These are phyloP conservation scores for Platichthys flesus DNA, from an alignment of 2,113 vertebrate genomes.

Conservation along the genomic window DNA sequence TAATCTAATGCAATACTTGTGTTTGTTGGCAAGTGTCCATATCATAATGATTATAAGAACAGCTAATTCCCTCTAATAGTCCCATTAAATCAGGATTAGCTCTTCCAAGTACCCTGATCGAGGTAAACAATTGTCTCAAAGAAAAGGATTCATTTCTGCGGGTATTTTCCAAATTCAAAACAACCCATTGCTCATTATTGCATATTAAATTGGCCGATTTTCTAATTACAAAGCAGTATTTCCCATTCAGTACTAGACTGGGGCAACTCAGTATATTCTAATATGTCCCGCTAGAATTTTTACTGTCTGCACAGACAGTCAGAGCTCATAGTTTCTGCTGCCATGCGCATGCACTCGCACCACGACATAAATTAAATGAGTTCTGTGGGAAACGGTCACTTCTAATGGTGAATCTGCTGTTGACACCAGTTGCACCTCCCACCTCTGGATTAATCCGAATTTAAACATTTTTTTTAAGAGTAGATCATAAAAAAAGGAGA, in stretches of 20 bases:
- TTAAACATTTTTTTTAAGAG: background rate
- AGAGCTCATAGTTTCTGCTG: too few relatives aligned
- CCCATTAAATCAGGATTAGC: constrained; percentile 9
- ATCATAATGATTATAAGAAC: constrained; percentile 38
- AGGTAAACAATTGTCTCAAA: constrained; percentile 32
- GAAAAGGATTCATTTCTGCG: constrained; percentile 25
- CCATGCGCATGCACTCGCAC: too few relatives aligned
- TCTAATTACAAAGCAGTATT: too few relatives aligned
- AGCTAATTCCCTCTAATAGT: constrained; percentile 20
- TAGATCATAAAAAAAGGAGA: constrained; percentile 19
- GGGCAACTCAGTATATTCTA: too few relatives aligned
- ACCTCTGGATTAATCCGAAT: background rate
- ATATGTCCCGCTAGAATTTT: too few relatives aligned
- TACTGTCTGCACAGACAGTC: too few relatives aligned
- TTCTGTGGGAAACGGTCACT: too few relatives aligned
- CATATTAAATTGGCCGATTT: background rate
- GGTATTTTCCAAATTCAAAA: background rate
- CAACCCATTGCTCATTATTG: background rate
- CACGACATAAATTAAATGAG: too few relatives aligned
- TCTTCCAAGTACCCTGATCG: constrained; percentile 33
- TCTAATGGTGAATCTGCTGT: too few relatives aligned
- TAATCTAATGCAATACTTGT: background rate
- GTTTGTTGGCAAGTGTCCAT: constrained; percentile 28
- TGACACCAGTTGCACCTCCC: too few relatives aligned
- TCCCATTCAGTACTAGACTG: too few relatives aligned